Percentiles rank a stretch among this genome's conserved stretches.
Evolutionary conservation across 2,797 vertebrate genomes (phyloP).

Genomic region (Moxostoma hubbsi): DNA sequence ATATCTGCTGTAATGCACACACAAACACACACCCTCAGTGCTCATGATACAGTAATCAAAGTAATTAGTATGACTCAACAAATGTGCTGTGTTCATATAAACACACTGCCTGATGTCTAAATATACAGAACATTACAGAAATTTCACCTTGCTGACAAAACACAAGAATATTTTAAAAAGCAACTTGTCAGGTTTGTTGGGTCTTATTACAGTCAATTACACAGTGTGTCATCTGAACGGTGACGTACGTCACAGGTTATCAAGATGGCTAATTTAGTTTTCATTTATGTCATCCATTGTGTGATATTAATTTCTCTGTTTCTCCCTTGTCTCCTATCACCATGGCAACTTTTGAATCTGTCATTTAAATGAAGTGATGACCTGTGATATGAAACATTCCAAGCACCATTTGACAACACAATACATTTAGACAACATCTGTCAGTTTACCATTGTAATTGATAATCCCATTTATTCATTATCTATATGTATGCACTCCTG

Average conservation of each 20-base stretch:
- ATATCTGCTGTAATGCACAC: slow-evolving; percentile 77
- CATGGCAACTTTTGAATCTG: slow-evolving; percentile 24
- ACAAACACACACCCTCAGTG: slow-evolving; percentile 14
- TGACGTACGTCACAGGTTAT: neutral
- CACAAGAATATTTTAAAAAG: slow-evolving; percentile 3
- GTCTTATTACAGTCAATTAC: neutral
- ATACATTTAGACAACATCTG: neutral
- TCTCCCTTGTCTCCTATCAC: slow-evolving; percentile 3
- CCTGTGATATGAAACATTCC: neutral
- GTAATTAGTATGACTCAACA: neutral
- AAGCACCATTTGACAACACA: neutral
- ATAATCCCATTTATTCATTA: neutral
- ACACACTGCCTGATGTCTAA: neutral
- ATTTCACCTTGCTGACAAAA: slow-evolving; percentile 2
- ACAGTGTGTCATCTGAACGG: neutral
- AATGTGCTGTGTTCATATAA: neutral
- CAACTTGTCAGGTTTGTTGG: neutral
- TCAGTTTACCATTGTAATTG: neutral
- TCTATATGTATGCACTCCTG: neutral
- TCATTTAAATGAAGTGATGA: neutral
- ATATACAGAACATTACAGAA: slow-evolving; percentile 4
- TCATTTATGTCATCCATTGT: neutral
- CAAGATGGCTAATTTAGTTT: neutral
- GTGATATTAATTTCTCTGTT: neutral
- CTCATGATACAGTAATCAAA: neutral